Percentiles rank a stretch among this genome's conserved stretches.
Evolutionary conservation across 2,797 vertebrate genomes (phyloP).

Genomic region (Alectoris magna): DNA sequence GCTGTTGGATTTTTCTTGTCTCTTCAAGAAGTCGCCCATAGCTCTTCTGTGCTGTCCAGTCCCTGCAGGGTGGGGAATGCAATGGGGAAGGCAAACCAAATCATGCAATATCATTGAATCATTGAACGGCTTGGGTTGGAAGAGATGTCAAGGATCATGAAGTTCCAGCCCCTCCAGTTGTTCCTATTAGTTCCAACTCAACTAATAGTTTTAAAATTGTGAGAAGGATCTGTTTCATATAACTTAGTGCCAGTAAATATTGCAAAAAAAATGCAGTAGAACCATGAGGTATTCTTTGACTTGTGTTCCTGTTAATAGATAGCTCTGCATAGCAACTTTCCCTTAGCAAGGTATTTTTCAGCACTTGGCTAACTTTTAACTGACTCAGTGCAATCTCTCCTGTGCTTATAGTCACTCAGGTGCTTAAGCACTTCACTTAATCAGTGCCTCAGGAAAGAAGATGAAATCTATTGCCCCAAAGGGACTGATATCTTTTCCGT

Average conservation of each 20-base stretch:
- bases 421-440: constrained; percentile 16
- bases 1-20: not conserved
- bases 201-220: not conserved
- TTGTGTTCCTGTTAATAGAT: not conserved
- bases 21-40: not conserved
- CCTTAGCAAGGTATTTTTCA: not conserved
- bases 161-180: too few relatives aligned
- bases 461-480: not conserved
- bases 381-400: not conserved
- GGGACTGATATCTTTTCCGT: not conserved
- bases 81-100: not conserved
- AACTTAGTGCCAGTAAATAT: not conserved
- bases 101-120: too few relatives aligned
- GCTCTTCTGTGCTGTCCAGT: not conserved
- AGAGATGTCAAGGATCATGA: too few relatives aligned
- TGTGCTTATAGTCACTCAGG: not conserved
- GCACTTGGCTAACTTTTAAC: not conserved
- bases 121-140: too few relatives aligned
- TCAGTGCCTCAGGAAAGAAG: not conserved
- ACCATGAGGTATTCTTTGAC: not conserved
- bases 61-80: too few relatives aligned
- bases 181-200: not conserved
- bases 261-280: not conserved
- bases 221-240: not conserved
- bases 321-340: not conserved